Evolutionary conservation across 2,797 vertebrate genomes (phyloP).

Genomic region (Aphelocoma californica): DNA sequence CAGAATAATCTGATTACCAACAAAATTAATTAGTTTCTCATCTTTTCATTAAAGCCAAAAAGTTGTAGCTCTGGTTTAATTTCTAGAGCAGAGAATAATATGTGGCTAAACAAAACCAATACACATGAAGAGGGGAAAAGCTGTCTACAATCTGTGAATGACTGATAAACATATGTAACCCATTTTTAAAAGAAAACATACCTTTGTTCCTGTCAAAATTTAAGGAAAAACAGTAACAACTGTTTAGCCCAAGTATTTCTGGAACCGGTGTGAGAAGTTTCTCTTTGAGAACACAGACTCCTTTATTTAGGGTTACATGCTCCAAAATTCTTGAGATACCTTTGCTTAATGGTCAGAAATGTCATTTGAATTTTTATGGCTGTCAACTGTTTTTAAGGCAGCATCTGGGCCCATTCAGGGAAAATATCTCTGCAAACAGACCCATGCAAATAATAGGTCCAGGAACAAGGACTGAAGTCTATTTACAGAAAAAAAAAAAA

Average conservation of each 20-base stretch:
- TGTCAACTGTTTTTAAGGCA: not conserved
- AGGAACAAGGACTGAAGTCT: not conserved
- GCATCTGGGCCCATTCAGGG: not conserved
- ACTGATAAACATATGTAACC: not conserved
- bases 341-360: not conserved
- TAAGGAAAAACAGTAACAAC: not conserved
- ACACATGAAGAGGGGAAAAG: not conserved
- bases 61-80: not conserved
- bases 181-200: not conserved
- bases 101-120: not conserved
- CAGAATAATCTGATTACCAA: not conserved
- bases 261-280: not conserved
- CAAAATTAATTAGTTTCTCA: not conserved
- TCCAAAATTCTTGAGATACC: not conserved
- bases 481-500: not conserved
- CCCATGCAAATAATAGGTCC: not conserved
- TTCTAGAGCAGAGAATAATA: not conserved
- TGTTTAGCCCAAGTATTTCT: not conserved
- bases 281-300: not conserved
- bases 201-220: not conserved
- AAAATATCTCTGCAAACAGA: not conserved
- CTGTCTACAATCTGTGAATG: not conserved
- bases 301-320: not conserved
- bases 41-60: not conserved
- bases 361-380: not conserved